Base-by-base conservation (phyloP, 2,888 invertebrate species). In the Belgica antarctica region DNA sequence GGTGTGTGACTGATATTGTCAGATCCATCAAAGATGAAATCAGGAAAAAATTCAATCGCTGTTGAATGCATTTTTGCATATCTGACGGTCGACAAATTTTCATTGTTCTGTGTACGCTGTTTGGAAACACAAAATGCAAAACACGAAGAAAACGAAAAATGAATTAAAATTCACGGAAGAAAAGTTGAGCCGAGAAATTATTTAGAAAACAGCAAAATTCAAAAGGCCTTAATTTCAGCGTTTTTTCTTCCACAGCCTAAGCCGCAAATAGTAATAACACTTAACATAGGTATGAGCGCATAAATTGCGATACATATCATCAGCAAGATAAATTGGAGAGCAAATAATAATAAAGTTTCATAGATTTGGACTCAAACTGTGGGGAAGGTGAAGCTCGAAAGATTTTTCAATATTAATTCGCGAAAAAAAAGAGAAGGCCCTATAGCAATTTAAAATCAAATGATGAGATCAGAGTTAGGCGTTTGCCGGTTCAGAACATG, bases 11-110 rank as follows among this genome's bases (percentile, higher is more conserved):
- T 52, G 19, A 52, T 25, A 61, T 61, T 61, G 61, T 61, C 61
- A 61, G 61, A 61, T 61, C 61, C 62, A 62, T 31, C 31, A 31
- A 62, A 62, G 62, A 62, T 62, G 62, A 31, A 62, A 34, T 62
- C 34, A 62, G 17, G 62, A 62, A 62, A 17, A 31, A 62, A 62
- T 27, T 24, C 3, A 25, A 62, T 25, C 34, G 62, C 62, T 62
- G 62, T 34, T 28, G 62, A 62, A 62, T 62, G 62, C 62, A 62
- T 34, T 28, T 62, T 62, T 62, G 62, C 62, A 25, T 28, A 19
- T 52, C 52, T 52, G 52, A 52, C 52, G 52, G 22, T 52, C 52
- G 22, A 52, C 17, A 52, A 41, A 22, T 52, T 19, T 22, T 52
- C 17, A 52, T n/a, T 22, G 22, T 52, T 52, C 17, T n/a, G n/a